These are phyloP conservation scores for Myripristis murdjan DNA, from an alignment of 2,797 vertebrate genomes.

Conservation along the genomic window DNA sequence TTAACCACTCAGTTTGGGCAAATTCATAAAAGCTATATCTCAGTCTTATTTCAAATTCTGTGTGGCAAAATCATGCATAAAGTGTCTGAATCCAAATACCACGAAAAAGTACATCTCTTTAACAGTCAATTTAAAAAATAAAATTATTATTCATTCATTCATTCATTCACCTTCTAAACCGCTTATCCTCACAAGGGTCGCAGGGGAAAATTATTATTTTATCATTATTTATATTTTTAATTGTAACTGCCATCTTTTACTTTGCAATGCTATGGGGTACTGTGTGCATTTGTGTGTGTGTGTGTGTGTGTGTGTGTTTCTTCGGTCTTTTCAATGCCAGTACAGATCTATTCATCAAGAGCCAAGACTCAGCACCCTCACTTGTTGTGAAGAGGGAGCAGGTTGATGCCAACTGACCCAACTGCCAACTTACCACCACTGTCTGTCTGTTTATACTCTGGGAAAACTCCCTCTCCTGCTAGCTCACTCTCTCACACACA, in stretches of 20 bases:
- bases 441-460: constrained; percentile 50
- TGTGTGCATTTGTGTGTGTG: constrained; percentile 33
- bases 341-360: constrained; percentile 77
- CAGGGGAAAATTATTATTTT: no score
- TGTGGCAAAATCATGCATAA: neutral
- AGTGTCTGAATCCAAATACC: constrained; percentile 25
- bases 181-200: no score
- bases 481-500: neutral
- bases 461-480: constrained; percentile 12
- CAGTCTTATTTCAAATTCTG: neutral
- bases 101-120: constrained; percentile 15
- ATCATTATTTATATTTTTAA: constrained; percentile 32
- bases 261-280: constrained; percentile 38
- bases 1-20: constrained; percentile 24
- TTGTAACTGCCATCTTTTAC: constrained; percentile 34
- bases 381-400: constrained; percentile 80
- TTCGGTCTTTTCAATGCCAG: constrained; percentile 68
- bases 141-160: no score
- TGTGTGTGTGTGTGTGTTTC: constrained; percentile 31
- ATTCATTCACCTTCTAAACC: no score
- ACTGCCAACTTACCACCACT: constrained; percentile 69
- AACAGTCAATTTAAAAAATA: constrained; percentile 15
- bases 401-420: constrained; percentile 71
- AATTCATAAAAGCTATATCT: constrained; percentile 23
- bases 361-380: constrained; percentile 79